A percentile compares a stretch with the other conserved stretches of the same genome.
phyloP scores from a whole-genome alignment of 1,140 invertebrate genomes.

The Micrasema longulum region DNA sequence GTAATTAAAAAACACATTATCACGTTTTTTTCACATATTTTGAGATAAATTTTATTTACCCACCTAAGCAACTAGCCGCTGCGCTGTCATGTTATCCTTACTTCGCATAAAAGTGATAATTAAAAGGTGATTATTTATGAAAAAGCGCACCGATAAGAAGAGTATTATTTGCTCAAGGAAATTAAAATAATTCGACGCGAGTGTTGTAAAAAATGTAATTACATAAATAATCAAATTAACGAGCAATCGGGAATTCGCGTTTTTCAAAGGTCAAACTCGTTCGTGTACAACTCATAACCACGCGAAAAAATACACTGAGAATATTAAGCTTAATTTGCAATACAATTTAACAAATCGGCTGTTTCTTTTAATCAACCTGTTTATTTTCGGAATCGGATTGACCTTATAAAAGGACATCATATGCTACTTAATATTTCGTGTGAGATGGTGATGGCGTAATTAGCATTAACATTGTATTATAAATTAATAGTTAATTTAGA shows the following conservation, averaged over 20 bases:
- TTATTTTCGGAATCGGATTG: too few relatives aligned
- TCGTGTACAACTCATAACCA: conserved; percentile 14
- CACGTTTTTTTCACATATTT: too few relatives aligned
- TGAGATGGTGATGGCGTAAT: too few relatives aligned
- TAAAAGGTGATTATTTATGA: conserved; percentile 8
- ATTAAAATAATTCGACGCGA: conserved; percentile 1
- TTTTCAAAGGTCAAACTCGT: conserved; percentile 17
- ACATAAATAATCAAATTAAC: conserved; percentile 29
- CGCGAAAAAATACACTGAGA: not conserved
- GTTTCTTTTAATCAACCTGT: too few relatives aligned
- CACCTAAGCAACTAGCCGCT: not conserved
- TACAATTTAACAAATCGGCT: too few relatives aligned
- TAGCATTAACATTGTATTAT: too few relatives aligned
- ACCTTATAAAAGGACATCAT: too few relatives aligned
- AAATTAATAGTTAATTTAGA: too few relatives aligned
- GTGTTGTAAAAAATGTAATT: not conserved
- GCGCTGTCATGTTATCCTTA: not conserved
- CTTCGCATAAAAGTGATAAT: conserved; percentile 12
- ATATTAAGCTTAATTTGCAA: too few relatives aligned
- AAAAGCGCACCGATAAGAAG: not conserved
- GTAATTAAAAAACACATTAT: too few relatives aligned
- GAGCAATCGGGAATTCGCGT: not conserved
- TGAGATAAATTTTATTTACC: not conserved
- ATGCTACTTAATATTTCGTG: too few relatives aligned
- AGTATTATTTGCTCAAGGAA: conserved; percentile 9